Conservation (phyloP, 2,113 vertebrate species). For the Spilogale gracilis region DNA sequence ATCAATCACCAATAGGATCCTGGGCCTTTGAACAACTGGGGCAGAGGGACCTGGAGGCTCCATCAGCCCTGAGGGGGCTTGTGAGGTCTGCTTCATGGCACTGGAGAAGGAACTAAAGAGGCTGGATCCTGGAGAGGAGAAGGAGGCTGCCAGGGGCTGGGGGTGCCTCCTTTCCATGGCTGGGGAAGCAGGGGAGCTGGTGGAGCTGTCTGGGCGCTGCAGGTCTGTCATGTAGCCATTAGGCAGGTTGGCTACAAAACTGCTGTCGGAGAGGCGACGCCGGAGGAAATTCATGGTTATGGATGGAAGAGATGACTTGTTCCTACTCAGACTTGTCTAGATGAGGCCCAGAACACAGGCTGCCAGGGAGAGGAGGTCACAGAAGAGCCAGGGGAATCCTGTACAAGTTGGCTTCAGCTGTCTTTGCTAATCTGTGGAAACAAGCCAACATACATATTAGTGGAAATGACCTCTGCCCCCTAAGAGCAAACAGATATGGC, state of each 20-base stretch:
- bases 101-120: constrained; percentile 98
- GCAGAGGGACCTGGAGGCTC: constrained; percentile 85
- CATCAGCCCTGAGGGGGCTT: constrained; percentile 87
- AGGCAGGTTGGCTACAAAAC: constrained; percentile 97
- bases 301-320: background rate
- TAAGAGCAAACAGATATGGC: background rate
- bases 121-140: constrained; percentile 85
- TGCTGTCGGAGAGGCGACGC: constrained; percentile 97
- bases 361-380: background rate
- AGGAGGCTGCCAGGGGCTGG: constrained; percentile 84
- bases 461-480: background rate
- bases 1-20: constrained; percentile 94
- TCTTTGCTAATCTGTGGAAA: constrained; percentile 57
- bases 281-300: constrained; percentile 96
- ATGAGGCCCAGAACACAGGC: background rate
- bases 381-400: background rate
- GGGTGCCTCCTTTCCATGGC: constrained; percentile 92
- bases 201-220: constrained; percentile 92
- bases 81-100: constrained; percentile 93
- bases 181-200: constrained; percentile 92
- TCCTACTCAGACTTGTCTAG: background rate
- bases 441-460: constrained; percentile 46
- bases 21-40: constrained; percentile 91
- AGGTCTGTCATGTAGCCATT: constrained; percentile 99
- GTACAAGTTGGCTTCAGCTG: background rate